phyloP scores from a whole-genome alignment of 1,140 invertebrate species.

The Drosophila simulans region DNA sequence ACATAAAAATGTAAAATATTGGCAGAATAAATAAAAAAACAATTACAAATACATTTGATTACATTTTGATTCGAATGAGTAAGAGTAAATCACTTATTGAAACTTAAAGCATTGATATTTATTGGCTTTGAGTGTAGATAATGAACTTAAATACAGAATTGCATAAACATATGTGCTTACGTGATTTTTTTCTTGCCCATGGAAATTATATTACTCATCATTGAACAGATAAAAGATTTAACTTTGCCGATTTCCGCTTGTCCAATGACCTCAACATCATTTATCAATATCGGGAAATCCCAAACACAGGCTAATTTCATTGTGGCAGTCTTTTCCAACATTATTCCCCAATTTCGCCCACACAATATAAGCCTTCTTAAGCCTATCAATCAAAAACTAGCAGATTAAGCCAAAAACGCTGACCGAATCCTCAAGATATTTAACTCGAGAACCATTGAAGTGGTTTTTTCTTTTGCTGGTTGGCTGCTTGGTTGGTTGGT shows the following conservation, averaged over 20 bases:
- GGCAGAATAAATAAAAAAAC: too few relatives aligned
- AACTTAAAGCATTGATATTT: too few relatives aligned
- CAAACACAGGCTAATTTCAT: constrained; percentile 35
- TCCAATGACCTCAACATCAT: constrained; percentile 32
- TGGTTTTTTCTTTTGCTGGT: constrained; percentile 25
- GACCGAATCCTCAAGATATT: constrained; percentile 62
- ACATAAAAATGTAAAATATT: too few relatives aligned
- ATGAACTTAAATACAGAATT: background rate
- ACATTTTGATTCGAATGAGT: background rate
- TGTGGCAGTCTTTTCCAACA: constrained; percentile 39
- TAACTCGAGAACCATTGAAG: constrained; percentile 63
- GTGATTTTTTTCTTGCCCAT: too few relatives aligned
- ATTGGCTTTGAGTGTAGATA: background rate
- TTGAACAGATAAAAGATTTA: background rate
- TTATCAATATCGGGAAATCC: constrained; percentile 56
- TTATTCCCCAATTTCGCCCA: constrained; percentile 14
- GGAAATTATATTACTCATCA: background rate
- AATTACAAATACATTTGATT: background rate
- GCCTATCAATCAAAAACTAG: constrained; percentile 73
- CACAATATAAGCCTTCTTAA: constrained; percentile 27
- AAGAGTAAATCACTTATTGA: too few relatives aligned
- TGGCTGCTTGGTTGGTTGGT: too few relatives aligned
- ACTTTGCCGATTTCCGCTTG: background rate
- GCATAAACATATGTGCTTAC: too few relatives aligned
- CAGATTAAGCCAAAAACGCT: constrained; percentile 58